Evolutionary conservation across 2,797 vertebrate genomes (phyloP).

Genomic region (Sebastes hopkinsi): DNA sequence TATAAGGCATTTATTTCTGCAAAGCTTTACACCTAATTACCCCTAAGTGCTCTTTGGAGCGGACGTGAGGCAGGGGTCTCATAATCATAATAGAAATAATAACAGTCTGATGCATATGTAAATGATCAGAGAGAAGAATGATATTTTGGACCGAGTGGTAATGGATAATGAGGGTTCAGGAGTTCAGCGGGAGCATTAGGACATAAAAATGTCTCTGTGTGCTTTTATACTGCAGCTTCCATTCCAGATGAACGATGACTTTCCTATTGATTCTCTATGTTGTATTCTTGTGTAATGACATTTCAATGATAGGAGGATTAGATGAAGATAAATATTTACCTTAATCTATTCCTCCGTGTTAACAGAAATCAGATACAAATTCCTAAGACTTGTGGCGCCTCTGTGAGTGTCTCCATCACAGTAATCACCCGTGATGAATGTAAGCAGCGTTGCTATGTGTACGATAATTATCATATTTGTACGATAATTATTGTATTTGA

Average conservation of each 20-base stretch:
- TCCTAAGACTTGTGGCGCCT: not conserved
- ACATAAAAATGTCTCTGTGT: constrained; percentile 48
- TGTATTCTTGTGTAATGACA: constrained; percentile 52
- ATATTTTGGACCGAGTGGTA: constrained; percentile 58
- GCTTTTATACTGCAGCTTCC: constrained; percentile 33
- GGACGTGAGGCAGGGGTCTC: constrained; percentile 62
- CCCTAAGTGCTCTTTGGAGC: constrained; percentile 69
- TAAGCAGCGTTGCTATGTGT: not conserved
- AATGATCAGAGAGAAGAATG: constrained; percentile 71
- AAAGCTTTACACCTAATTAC: constrained; percentile 75
- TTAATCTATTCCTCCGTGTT: constrained; percentile 24
- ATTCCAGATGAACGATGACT: constrained; percentile 41
- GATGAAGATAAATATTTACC: constrained; percentile 67
- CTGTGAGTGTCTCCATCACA: constrained; percentile 18
- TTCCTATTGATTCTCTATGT: constrained; percentile 62
- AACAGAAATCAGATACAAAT: constrained; percentile 27
- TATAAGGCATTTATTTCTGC: constrained; percentile 55
- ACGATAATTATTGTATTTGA: no score
- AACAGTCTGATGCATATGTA: constrained; percentile 75
- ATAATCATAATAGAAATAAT: constrained; percentile 77
- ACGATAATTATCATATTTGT: no score
- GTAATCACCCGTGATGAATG: constrained; percentile 38
- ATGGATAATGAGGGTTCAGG: constrained; percentile 78
- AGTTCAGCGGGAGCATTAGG: constrained; percentile 77
- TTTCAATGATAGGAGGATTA: constrained; percentile 64